Evolutionary conservation across 2,797 vertebrate genomes (phyloP), one percentile per base, ranked within the genome.

Genomic region (Sebastes itinus): DNA sequence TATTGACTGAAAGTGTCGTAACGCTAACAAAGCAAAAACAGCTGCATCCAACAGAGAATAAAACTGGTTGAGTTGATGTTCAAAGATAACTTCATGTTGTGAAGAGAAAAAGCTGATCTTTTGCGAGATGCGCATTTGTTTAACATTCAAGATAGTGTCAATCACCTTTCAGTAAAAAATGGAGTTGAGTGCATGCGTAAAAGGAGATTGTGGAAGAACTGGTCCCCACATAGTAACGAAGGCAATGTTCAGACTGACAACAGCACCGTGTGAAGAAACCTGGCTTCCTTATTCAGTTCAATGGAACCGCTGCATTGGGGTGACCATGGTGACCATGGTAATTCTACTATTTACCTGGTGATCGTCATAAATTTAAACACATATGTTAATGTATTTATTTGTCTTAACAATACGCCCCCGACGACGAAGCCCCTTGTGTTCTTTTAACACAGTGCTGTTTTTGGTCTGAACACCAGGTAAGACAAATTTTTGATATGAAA

Each of bases 381-480:
- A 46, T 46, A 46, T 49, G 7, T 49, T 8, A 49, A 20, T 49
- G 18, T 32, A 20, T 66, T 66, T 54, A 0, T 11, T 27, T 0
- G 2, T 60, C 14, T 66, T 14, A 59, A 11, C 25, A 59, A 12
- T 42, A 10, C 2, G 1, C 4, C 4, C n/a, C 18, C 14, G 52
- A 20, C 18, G 38, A 59, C 13, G 22, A 46, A 78, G 49, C 23
- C 11, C 9, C 14, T 66, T 35, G 25, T 46, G 55, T 81, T 76
- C 11, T 70, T 66, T 63, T 6, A 59, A 67, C 49, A 65, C 65
- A 85, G 75, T 72, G 68, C 81, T 81, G 80, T 81, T 89, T 75
- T 83, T 63, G 22, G 56, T 89, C 81, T 86, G 69, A 90, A 87
- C 83, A 80, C 30, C 61, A 49, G 2, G 35, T 65, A 28, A 72